phyloP scores from a whole-genome alignment of 2,797 vertebrate genomes.

The Diplodus puntazzo region DNA sequence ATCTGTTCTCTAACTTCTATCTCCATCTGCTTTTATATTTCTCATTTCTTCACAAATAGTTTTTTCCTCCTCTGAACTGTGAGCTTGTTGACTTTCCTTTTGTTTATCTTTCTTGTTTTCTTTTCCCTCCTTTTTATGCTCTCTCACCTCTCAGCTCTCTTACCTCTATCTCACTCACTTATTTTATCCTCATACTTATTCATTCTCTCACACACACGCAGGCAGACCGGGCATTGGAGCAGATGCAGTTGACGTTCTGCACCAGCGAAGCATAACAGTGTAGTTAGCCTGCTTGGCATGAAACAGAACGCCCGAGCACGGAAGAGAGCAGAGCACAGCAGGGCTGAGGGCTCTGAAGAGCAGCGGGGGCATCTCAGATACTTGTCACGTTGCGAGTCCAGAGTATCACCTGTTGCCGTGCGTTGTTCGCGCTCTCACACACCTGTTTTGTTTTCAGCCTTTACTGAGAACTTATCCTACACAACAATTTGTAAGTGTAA shows the following conservation, averaged over 20 bases:
- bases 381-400: constrained; percentile 48
- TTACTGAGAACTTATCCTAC: neutral
- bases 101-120: neutral
- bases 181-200: constrained; percentile 57
- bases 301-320: constrained; percentile 73
- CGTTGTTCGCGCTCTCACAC: constrained; percentile 8
- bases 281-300: constrained; percentile 81
- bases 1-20: constrained; percentile 27
- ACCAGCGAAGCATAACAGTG: constrained; percentile 76
- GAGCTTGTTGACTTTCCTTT: constrained; percentile 1
- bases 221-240: constrained; percentile 55
- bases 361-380: constrained; percentile 52
- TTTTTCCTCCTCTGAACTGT: neutral
- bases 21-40: constrained; percentile 30
- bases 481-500: neutral
- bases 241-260: constrained; percentile 79
- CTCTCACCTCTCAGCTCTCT: constrained; percentile 16
- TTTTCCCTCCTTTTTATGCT: neutral
- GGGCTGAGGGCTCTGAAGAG: constrained; percentile 54
- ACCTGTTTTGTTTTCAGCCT: constrained; percentile 6
- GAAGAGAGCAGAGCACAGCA: constrained; percentile 63
- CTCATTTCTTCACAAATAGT: constrained; percentile 1
- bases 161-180: constrained; percentile 8
- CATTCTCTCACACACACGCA: constrained; percentile 40
- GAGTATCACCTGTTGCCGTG: constrained; percentile 31